A percentile compares a stretch with the other conserved stretches of the same genome.
These are phyloP conservation scores for Octomys mimax DNA, from an alignment of 2,797 vertebrate genomes.

Conservation along the genomic window DNA sequence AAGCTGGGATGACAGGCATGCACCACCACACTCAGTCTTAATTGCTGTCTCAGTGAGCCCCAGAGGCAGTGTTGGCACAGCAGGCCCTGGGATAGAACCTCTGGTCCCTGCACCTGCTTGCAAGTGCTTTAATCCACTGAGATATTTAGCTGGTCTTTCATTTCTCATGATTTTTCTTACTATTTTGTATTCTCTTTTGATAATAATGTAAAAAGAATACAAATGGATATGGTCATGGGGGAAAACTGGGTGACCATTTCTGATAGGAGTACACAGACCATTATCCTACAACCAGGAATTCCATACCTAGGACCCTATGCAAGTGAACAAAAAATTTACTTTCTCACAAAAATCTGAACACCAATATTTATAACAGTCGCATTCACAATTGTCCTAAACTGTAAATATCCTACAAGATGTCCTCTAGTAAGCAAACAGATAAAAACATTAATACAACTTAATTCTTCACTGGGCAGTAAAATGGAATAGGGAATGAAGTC, in stretches of 20 bases:
- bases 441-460: not conserved
- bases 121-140: too few species aligned
- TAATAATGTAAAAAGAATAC: not conserved
- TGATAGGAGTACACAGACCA: not conserved
- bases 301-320: not conserved
- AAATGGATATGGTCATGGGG: not conserved
- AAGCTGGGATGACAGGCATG: too few species aligned
- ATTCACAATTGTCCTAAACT: not conserved
- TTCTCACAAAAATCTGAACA: not conserved
- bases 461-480: not conserved
- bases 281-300: not conserved
- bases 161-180: too few species aligned
- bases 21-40: too few species aligned
- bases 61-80: too few species aligned
- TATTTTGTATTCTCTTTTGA: too few species aligned
- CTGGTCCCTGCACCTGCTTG: too few species aligned
- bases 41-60: too few species aligned
- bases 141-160: too few species aligned
- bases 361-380: not conserved
- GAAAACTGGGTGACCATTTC: not conserved
- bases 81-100: too few species aligned
- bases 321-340: not conserved
- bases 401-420: not conserved
- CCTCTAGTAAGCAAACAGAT: not conserved
- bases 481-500: not conserved